These are phyloP conservation scores for Sinosuthora webbiana DNA, from an alignment of 2,113 vertebrate species.

Conservation along the genomic window DNA sequence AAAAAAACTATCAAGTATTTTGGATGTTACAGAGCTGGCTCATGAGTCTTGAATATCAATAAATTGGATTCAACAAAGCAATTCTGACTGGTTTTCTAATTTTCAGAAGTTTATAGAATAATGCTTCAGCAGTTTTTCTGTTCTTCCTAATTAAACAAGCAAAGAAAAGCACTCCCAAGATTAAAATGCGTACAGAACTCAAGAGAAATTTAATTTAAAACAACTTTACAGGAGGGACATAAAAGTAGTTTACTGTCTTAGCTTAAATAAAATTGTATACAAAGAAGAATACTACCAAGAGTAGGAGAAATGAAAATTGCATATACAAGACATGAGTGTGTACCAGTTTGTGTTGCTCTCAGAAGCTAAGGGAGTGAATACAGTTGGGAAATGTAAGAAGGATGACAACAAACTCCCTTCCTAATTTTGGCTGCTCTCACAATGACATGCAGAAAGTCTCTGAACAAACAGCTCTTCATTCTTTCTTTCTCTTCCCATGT, in stretches of 20 bases:
- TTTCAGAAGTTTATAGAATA: slow-evolving; percentile 19
- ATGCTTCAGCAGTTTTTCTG: slow-evolving; percentile 5
- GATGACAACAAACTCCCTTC: not conserved
- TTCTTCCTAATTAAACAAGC: slow-evolving; percentile 39
- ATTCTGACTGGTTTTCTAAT: not conserved
- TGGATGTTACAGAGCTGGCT: not conserved
- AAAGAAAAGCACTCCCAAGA: not conserved
- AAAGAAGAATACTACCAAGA: not conserved
- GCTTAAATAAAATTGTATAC: not conserved
- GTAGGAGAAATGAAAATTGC: not conserved
- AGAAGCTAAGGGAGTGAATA: not conserved
- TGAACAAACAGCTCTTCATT: not conserved
- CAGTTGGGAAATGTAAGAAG: not conserved
- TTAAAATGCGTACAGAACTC: slow-evolving; percentile 11
- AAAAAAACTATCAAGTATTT: not conserved
- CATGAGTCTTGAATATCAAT: not conserved
- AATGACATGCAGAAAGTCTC: not conserved
- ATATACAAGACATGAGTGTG: not conserved
- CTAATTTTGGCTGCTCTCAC: not conserved
- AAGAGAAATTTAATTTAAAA: slow-evolving; percentile 50
- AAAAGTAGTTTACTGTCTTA: slow-evolving; percentile 8
- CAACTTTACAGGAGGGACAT: not conserved
- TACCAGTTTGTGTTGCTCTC: not conserved
- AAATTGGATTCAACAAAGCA: not conserved
- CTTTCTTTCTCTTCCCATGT: not conserved